Percentiles rank a stretch among this genome's conserved stretches.
phyloP scores from a whole-genome alignment of 2,888 invertebrate genomes.

The Ptychoptera contaminata region DNA sequence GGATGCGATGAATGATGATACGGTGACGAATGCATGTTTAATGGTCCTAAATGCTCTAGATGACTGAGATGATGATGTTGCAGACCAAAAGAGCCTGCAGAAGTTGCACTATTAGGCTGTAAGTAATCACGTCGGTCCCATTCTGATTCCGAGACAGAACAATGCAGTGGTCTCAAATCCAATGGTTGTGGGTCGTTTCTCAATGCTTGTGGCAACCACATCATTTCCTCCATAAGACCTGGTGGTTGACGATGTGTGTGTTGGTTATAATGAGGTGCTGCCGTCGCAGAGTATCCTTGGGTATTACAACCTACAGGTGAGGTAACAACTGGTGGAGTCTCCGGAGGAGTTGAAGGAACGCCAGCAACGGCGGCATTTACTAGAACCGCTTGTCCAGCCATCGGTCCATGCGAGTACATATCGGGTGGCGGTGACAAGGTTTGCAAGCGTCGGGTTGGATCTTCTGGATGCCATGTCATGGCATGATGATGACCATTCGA shows the following conservation, averaged over 20 bases:
- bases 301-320: constrained; percentile 41
- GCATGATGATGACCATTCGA: constrained; percentile 16
- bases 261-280: not conserved
- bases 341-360: constrained; percentile 71
- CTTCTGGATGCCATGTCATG: constrained; percentile 33
- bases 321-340: constrained; percentile 57
- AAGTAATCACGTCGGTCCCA: constrained; percentile 52
- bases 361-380: constrained; percentile 33
- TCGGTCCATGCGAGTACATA: constrained; percentile 39
- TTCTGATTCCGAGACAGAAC: constrained; percentile 41
- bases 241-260: constrained; percentile 16
- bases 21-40: constrained; percentile 29
- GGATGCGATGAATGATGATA: constrained; percentile 14
- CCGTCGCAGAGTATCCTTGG: constrained; percentile 21
- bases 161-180: constrained; percentile 63
- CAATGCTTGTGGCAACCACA: constrained; percentile 60
- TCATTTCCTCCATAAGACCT: constrained; percentile 52
- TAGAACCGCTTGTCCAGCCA: constrained; percentile 35
- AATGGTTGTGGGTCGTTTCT: constrained; percentile 49
- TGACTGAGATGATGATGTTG: constrained; percentile 24
- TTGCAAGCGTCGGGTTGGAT: constrained; percentile 28
- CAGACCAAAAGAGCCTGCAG: constrained; percentile 13
- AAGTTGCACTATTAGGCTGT: constrained; percentile 22
- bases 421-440: constrained; percentile 51
- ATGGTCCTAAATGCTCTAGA: constrained; percentile 26